Percentiles rank a stretch among this genome's conserved stretches.
Evolutionary conservation across 2,113 vertebrate genomes (phyloP).

Genomic region (Epinephelus fuscoguttatus): DNA sequence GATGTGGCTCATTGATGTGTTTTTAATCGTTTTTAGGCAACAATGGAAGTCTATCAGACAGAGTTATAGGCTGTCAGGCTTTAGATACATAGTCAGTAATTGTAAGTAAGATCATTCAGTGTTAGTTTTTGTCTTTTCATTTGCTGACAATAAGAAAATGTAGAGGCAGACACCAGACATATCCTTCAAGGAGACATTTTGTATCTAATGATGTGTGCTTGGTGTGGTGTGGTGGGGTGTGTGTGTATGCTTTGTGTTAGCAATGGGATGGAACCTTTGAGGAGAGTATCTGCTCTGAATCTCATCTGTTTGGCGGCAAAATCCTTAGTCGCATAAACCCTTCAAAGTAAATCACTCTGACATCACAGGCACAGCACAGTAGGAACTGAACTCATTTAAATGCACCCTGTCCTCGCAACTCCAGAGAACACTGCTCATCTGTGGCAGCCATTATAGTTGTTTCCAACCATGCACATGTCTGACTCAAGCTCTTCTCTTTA

Average conservation of each 20-base stretch:
- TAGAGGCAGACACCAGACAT: too few relatives aligned
- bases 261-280: not conserved
- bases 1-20: not conserved
- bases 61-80: not conserved
- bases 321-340: conserved; percentile 9
- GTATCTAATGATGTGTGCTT: not conserved
- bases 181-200: not conserved
- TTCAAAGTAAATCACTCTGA: conserved; percentile 33
- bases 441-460: not conserved
- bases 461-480: not conserved
- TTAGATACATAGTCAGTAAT: not conserved
- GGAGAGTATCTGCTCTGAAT: not conserved
- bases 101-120: not conserved
- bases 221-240: too few relatives aligned
- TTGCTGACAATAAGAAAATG: not conserved
- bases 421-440: conserved; percentile 5
- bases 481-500: not conserved
- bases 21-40: too few relatives aligned
- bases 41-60: not conserved
- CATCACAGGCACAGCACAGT: conserved; percentile 9
- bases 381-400: conserved; percentile 23
- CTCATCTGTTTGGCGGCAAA: conserved; percentile 7
- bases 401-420: not conserved
- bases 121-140: not conserved
- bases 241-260: not conserved